Percentiles rank a stretch among this genome's conserved stretches.
phyloP scores from a whole-genome alignment of 2,113 vertebrate species.

The Chaetorhynchus papuensis region DNA sequence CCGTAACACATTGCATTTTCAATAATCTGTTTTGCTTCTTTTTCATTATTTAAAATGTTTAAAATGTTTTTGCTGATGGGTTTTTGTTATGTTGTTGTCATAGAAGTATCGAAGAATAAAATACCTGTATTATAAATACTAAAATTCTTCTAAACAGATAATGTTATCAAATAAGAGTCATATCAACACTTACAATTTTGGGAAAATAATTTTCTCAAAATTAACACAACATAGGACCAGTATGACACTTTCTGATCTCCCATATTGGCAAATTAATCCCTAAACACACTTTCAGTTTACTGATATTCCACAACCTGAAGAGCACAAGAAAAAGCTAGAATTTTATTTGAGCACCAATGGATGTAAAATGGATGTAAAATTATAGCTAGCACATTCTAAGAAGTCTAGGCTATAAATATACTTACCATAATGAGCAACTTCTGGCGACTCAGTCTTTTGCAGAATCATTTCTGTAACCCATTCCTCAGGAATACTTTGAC shows the following conservation, averaged over 20 bases:
- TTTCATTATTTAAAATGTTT: background rate
- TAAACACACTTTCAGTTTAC: background rate
- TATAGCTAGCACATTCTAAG: background rate
- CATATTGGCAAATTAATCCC: background rate
- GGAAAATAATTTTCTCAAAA: background rate
- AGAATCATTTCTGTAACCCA: constrained; percentile 80
- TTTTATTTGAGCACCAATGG: background rate
- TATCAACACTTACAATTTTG: background rate
- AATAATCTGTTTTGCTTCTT: background rate
- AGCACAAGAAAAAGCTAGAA: background rate
- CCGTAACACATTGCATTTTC: background rate
- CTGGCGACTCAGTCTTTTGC: constrained; percentile 77
- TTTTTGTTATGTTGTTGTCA: background rate
- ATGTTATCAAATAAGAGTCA: background rate
- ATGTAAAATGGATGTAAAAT: background rate
- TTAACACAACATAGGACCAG: background rate
- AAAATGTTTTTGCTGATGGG: background rate
- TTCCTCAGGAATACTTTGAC: constrained; percentile 81
- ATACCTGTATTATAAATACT: background rate
- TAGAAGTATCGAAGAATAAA: background rate
- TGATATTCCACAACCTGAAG: background rate
- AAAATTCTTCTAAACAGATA: background rate
- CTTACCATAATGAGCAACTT: constrained; percentile 88
- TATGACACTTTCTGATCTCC: background rate
- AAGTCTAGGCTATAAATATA: background rate